Evolutionary conservation across 2,113 vertebrate species (phyloP).

Genomic region (Oryzias celebensis): DNA sequence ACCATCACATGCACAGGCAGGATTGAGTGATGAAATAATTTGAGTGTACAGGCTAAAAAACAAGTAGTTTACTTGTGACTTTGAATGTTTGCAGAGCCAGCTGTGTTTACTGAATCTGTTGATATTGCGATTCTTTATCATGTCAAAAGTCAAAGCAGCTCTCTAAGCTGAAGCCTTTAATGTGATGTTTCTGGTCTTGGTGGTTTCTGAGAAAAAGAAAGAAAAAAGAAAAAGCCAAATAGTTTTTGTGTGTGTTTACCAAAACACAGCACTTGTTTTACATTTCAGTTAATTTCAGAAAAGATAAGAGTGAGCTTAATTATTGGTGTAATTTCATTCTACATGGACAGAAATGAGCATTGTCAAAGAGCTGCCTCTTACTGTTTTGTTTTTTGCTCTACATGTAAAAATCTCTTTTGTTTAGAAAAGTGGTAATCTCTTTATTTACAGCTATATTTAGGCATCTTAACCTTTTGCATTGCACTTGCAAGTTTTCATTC

Average conservation of each 20-base stretch:
- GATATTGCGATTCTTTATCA: neutral
- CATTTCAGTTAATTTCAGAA: conserved; percentile 32
- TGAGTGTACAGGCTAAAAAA: too few species aligned
- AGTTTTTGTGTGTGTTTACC: neutral
- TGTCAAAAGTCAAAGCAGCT: conserved; percentile 3
- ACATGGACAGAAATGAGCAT: conserved; percentile 12
- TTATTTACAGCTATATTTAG: conserved; percentile 1
- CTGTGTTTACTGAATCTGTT: conserved; percentile 3
- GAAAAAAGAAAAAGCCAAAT: neutral
- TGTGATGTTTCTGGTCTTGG: neutral
- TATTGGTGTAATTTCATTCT: conserved; percentile 32
- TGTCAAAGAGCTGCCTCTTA: conserved; percentile 14
- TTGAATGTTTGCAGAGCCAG: neutral
- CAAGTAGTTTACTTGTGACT: neutral
- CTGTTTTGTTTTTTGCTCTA: too few species aligned
- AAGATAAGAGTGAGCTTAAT: conserved; percentile 22
- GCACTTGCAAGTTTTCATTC: conserved; percentile 21
- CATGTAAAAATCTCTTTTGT: too few species aligned
- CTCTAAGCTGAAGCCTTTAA: neutral
- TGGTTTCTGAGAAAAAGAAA: neutral
- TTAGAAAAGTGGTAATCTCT: neutral
- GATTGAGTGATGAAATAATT: too few species aligned
- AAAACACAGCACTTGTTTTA: conserved; percentile 6
- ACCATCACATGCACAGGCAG: too few species aligned
- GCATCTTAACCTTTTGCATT: conserved; percentile 30